phyloP scores from a whole-genome alignment of 53 echinoderm and acorn worm genomes.

The Echinarachnius parma region DNA sequence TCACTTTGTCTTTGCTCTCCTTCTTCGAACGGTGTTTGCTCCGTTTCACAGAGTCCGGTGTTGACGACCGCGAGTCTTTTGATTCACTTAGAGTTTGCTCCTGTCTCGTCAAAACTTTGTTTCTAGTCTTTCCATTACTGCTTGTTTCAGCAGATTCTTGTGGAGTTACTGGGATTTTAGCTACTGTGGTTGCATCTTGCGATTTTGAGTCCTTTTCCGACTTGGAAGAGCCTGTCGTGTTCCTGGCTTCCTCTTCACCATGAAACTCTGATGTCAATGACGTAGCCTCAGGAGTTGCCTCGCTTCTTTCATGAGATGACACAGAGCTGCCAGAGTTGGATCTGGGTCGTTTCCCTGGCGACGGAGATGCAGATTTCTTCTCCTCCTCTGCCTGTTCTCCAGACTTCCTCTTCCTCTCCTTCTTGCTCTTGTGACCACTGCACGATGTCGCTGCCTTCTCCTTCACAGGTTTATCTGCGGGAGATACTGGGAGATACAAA shows the following conservation, averaged over 20 bases:
- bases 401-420: constrained; percentile 87
- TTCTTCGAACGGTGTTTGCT: constrained; percentile 17
- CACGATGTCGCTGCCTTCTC: constrained; percentile 57
- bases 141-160: constrained; percentile 6
- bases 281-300: constrained; percentile 21
- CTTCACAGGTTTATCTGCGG: constrained; percentile 79
- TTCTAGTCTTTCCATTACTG: constrained; percentile 6
- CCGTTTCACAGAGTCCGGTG: constrained; percentile 30
- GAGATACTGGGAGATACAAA: constrained; percentile 23
- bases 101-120: constrained; percentile 19
- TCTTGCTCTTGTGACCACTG: constrained; percentile 59
- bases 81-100: constrained; percentile 26
- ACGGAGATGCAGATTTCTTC: constrained; percentile 48
- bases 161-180: neutral
- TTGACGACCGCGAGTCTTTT: constrained; percentile 38
- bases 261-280: neutral
- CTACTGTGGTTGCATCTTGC: neutral
- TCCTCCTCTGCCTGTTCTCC: constrained; percentile 56
- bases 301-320: constrained; percentile 51
- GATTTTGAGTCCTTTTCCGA: no score
- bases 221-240: neutral
- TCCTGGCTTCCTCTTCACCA: constrained; percentile 12
- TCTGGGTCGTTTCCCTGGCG: constrained; percentile 61
- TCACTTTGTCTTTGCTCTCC: constrained; percentile 13
- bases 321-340: constrained; percentile 70